A percentile compares a stretch with the other conserved stretches of the same genome.
phyloP scores from a whole-genome alignment of 2,113 vertebrate species.

The Dipodomys stephensi region DNA sequence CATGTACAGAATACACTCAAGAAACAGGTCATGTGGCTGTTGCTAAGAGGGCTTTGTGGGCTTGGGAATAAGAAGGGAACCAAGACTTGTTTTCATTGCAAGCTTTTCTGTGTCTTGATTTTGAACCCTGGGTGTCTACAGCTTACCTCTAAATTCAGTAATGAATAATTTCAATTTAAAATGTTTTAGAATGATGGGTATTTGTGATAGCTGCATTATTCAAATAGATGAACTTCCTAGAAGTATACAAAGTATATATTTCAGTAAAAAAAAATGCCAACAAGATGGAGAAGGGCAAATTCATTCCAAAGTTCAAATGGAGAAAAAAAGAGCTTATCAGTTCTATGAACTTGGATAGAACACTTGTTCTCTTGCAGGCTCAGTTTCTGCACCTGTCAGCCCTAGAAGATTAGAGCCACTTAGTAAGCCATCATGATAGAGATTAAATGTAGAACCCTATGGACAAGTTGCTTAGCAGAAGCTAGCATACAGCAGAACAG shows the following conservation, averaged over 20 bases:
- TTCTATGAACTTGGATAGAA: neutral
- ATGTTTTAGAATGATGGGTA: neutral
- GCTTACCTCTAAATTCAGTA: neutral
- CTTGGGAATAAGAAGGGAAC: neutral
- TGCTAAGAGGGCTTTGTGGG: neutral
- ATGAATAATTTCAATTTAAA: neutral
- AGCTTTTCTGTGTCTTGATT: slow-evolving; percentile 6
- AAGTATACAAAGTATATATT: neutral
- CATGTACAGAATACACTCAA: neutral
- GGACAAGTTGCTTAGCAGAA: neutral
- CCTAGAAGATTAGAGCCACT: neutral
- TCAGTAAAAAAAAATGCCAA: neutral
- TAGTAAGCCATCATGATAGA: neutral
- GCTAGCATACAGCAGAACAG: neutral
- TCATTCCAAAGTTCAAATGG: neutral
- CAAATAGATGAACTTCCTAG: neutral
- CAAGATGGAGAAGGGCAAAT: neutral
- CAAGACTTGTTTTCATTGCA: neutral
- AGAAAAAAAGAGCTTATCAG: neutral
- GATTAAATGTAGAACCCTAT: neutral
- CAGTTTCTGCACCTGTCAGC: neutral
- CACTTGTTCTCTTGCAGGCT: neutral
- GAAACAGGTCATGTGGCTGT: neutral
- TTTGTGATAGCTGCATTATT: neutral
- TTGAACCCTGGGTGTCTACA: neutral